These are phyloP conservation scores for Drosophila elegans DNA, from an alignment of 1,140 invertebrate species.

Conservation along the genomic window DNA sequence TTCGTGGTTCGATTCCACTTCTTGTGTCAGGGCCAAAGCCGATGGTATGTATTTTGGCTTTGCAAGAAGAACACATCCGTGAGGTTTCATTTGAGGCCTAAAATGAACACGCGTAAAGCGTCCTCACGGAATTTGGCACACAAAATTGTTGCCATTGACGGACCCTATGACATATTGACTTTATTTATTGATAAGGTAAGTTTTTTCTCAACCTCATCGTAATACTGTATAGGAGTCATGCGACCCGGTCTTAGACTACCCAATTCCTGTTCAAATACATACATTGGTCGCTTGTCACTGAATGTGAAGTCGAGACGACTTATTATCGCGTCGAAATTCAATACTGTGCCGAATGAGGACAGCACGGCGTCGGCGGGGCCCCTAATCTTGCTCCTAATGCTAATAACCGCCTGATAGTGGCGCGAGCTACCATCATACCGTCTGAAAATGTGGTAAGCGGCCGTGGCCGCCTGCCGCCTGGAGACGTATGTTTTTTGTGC, in stretches of 20 bases:
- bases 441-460: conserved; percentile 14
- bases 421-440: conserved; percentile 2
- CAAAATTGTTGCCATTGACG: not conserved
- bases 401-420: conserved; percentile 7
- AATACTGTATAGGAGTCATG: not conserved
- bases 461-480: conserved; percentile 6
- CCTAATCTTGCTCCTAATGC: not conserved
- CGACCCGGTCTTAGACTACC: not conserved
- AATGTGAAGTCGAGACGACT: not conserved
- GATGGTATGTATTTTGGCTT: conserved; percentile 9
- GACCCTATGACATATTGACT: not conserved
- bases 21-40: conserved; percentile 9
- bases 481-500: conserved; percentile 11
- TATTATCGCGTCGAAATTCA: not conserved
- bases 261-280: not conserved
- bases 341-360: not conserved
- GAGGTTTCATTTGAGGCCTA: not conserved
- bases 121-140: not conserved
- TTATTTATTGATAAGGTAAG: not conserved
- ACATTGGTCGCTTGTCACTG: not conserved
- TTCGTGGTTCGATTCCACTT: conserved; percentile 16
- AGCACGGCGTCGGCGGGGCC: not conserved
- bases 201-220: not conserved
- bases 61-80: not conserved
- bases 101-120: not conserved